These are phyloP conservation scores for Eupsittula cactorum DNA, from an alignment of 2,113 vertebrate species.

Conservation along the genomic window DNA sequence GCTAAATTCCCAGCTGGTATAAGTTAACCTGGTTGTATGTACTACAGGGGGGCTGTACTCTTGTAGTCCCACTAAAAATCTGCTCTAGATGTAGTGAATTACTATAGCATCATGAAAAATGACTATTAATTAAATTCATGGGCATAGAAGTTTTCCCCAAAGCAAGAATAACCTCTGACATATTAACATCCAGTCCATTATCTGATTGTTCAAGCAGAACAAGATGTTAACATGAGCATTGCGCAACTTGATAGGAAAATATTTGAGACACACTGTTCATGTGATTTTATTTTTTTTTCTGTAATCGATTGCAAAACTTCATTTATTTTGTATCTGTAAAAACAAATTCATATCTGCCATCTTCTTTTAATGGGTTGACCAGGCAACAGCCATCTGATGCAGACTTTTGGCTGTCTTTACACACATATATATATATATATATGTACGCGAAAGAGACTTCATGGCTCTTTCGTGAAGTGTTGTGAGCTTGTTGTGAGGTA, in stretches of 20 bases:
- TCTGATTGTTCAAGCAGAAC: conserved; percentile 40
- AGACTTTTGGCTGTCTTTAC: not conserved
- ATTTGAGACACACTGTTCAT: not conserved
- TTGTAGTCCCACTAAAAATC: not conserved
- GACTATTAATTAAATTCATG: not conserved
- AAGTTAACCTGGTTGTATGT: fast-evolving
- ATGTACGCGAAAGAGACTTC: not conserved
- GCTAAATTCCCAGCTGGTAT: not conserved
- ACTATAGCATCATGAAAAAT: not conserved
- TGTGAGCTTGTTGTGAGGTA: not conserved
- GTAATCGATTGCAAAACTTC: not conserved
- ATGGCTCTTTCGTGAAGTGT: not conserved
- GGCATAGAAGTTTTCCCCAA: not conserved
- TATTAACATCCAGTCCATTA: not conserved
- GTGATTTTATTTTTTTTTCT: not conserved
- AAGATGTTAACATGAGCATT: not conserved
- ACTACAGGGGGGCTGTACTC: not conserved
- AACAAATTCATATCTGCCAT: not conserved
- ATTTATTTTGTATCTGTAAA: not conserved
- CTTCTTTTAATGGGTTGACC: not conserved
- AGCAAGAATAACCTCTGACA: not conserved
- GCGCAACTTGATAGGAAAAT: not conserved
- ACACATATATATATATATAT: not conserved
- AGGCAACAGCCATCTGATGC: not conserved
- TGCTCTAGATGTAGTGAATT: not conserved